Evolutionary conservation across 2,797 vertebrate genomes (phyloP).

Genomic region (Margarornis squamiger): DNA sequence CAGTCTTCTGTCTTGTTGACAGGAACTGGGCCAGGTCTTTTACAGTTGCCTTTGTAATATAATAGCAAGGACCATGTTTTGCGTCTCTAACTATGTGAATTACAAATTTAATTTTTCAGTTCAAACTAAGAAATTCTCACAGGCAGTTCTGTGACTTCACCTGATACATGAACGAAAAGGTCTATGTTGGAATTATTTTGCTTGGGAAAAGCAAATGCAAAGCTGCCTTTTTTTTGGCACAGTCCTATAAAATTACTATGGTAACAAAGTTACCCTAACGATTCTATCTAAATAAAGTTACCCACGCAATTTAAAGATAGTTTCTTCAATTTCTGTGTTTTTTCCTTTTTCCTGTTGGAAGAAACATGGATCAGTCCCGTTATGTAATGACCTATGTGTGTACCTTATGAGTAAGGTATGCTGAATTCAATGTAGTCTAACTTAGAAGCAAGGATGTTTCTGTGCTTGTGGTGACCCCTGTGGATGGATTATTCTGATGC

Average conservation of each 20-base stretch:
- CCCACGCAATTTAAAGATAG: background rate
- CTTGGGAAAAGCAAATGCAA: background rate
- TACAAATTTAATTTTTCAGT: background rate
- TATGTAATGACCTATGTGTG: background rate
- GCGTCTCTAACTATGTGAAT: background rate
- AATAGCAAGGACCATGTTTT: background rate
- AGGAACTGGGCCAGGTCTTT: background rate
- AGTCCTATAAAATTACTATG: background rate
- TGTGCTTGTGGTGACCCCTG: background rate
- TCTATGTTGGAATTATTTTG: background rate
- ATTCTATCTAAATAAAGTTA: background rate
- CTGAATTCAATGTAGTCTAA: background rate
- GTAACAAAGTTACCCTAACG: background rate
- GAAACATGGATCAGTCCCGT: background rate
- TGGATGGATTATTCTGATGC: background rate
- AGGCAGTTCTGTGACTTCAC: background rate
- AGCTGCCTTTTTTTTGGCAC: background rate
- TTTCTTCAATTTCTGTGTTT: background rate
- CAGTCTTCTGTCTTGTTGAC: background rate
- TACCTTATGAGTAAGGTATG: background rate
- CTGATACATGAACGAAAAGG: background rate
- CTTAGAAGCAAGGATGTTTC: background rate
- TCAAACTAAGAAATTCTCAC: background rate
- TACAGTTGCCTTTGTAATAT: background rate
- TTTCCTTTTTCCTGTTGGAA: background rate